Conservation (phyloP, 2,888 invertebrate species). For the Pristionchus japonicus region DNA sequence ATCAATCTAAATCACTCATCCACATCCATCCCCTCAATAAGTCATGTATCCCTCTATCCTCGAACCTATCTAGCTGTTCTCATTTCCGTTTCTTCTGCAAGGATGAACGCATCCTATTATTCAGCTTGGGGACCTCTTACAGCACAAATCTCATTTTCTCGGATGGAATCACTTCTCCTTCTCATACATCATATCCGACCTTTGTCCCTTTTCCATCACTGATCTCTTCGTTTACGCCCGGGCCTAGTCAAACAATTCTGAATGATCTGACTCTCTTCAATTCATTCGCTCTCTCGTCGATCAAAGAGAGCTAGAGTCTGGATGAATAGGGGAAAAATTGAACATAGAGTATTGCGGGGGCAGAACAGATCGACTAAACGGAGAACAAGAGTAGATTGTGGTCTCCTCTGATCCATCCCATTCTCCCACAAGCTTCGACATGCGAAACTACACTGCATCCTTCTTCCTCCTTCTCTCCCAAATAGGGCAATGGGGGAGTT, state of each 20-base stretch:
- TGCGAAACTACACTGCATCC: not conserved
- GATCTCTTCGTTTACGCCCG: not conserved
- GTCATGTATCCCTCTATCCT: not conserved
- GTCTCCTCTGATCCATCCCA: slow-evolving; percentile 10
- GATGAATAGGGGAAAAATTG: not conserved
- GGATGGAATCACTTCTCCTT: not conserved
- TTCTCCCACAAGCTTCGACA: not conserved
- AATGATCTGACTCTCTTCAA: not conserved
- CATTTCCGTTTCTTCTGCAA: not conserved
- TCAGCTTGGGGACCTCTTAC: not conserved
- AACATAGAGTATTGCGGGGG: not conserved
- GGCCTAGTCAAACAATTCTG: not conserved
- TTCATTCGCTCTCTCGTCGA: not conserved
- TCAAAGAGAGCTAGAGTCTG: not conserved
- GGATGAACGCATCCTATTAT: not conserved
- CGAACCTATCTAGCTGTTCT: not conserved
- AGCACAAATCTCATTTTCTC: not conserved
- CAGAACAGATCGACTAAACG: not conserved
- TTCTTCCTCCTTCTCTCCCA: not conserved
- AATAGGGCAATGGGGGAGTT: not conserved
- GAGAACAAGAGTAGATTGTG: slow-evolving; percentile 3
- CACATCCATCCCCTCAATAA: not conserved
- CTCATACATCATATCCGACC: not conserved
- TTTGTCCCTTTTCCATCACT: not conserved
- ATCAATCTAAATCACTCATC: too few relatives aligned